phyloP scores from a whole-genome alignment of 2,888 invertebrate species.

The Campopleginae sp. region DNA sequence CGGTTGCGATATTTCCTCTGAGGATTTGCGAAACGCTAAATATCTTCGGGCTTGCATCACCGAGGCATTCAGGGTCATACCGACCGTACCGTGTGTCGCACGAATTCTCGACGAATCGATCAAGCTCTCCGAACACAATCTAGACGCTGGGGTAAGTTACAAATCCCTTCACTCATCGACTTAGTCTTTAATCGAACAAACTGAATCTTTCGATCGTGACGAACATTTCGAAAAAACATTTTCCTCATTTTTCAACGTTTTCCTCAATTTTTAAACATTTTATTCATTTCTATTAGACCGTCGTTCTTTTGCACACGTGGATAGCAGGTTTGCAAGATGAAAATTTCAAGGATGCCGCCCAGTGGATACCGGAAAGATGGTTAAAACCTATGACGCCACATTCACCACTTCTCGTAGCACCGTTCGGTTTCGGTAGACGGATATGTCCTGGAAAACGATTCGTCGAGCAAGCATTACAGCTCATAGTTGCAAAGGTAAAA shows the following conservation, averaged over 20 bases:
- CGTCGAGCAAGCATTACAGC: conserved; percentile 91
- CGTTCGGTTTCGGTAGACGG: conserved; percentile 92
- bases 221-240: not conserved
- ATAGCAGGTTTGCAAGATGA: conserved; percentile 91
- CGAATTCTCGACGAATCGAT: conserved; percentile 90
- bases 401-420: conserved; percentile 89
- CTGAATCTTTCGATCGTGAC: not conserved
- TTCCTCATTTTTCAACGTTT: not conserved
- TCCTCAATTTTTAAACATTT: conserved; percentile 65
- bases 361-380: conserved; percentile 93
- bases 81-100: conserved; percentile 92
- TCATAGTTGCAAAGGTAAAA: conserved; percentile 89
- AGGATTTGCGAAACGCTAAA: conserved; percentile 88
- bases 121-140: conserved; percentile 88
- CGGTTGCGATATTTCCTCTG: conserved; percentile 86
- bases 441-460: conserved; percentile 95
- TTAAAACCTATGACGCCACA: conserved; percentile 85
- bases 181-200: not conserved
- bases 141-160: conserved; percentile 89
- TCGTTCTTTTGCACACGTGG: conserved; percentile 92
- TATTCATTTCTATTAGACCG: conserved; percentile 86
- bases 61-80: conserved; percentile 90
- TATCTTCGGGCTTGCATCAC: conserved; percentile 92
- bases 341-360: conserved; percentile 90
- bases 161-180: not conserved